Conservation (phyloP, 2,797 vertebrate genomes). For the Enteromius anoplus region DNA sequence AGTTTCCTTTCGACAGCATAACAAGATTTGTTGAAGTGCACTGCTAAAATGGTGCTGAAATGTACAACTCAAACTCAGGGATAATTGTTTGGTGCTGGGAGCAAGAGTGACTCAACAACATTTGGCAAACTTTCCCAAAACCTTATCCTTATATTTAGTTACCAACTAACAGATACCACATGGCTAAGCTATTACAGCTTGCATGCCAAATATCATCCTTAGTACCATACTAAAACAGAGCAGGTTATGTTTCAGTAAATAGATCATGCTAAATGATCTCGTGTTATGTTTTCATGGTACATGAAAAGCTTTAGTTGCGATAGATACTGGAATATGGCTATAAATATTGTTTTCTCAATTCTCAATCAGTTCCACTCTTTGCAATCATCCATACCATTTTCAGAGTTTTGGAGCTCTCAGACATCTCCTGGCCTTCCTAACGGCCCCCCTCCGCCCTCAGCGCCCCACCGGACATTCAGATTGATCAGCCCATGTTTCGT, state of each 20-base stretch:
- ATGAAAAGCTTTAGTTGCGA: not conserved
- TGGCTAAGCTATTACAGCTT: not conserved
- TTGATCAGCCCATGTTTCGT: conserved; percentile 78
- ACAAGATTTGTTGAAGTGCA: conserved; percentile 18
- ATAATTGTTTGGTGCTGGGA: not conserved
- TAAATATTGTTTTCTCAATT: not conserved
- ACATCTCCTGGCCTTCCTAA: conserved; percentile 65
- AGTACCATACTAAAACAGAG: not conserved
- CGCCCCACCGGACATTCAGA: conserved; percentile 39
- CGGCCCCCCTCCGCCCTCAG: conserved; percentile 39
- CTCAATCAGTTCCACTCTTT: conserved; percentile 1
- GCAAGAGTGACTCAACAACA: not conserved
- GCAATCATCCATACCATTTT: not conserved
- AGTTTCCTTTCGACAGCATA: not conserved
- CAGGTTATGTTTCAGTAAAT: not conserved
- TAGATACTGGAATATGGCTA: not conserved
- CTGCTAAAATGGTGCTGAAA: conserved; percentile 1
- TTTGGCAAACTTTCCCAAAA: not conserved
- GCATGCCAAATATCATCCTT: not conserved
- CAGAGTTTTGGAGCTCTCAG: conserved; percentile 89
- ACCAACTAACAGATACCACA: not conserved
- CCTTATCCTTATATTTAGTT: not conserved
- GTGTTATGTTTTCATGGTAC: not conserved
- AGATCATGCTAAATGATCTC: not conserved
- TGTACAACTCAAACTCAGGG: not conserved